Conservation (phyloP, 2,797 vertebrate genomes). For the Mormyrus proboscirostris region DNA sequence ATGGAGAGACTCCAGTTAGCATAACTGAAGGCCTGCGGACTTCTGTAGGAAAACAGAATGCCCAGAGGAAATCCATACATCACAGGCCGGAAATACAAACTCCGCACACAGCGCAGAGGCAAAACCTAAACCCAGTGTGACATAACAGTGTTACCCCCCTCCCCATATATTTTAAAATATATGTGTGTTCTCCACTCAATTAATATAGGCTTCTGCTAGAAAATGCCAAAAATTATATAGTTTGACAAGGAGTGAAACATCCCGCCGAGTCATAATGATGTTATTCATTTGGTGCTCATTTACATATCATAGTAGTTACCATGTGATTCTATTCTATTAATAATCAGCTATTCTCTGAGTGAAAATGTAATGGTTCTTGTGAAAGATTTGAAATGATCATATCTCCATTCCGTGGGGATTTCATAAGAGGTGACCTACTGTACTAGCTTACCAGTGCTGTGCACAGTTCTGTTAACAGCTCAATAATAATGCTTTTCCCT, state of each 20-base stretch:
- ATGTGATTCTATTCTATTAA: slow-evolving; percentile 1
- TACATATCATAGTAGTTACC: slow-evolving; percentile 2
- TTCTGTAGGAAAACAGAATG: not conserved
- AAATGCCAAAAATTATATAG: not conserved
- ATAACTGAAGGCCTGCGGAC: not conserved
- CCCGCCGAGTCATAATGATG: not conserved
- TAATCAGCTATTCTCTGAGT: not conserved
- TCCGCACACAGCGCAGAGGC: not conserved
- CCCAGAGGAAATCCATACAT: not conserved
- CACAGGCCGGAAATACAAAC: not conserved
- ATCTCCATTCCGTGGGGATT: not conserved
- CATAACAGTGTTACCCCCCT: not conserved
- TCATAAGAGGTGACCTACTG: slow-evolving; percentile 2
- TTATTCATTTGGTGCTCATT: not conserved
- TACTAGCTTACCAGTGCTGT: not conserved
- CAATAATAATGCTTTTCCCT: not conserved
- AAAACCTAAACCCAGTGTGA: not conserved
- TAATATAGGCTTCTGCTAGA: not conserved
- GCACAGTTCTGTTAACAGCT: slow-evolving; percentile 7
- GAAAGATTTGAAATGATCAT: slow-evolving; percentile 4
- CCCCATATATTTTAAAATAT: not conserved
- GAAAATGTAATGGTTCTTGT: not conserved
- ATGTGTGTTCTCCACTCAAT: not conserved
- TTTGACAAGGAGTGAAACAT: not conserved
- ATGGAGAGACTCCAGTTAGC: not conserved